Conservation (phyloP, 2,797 vertebrate species). For the Malacoraja senta region DNA sequence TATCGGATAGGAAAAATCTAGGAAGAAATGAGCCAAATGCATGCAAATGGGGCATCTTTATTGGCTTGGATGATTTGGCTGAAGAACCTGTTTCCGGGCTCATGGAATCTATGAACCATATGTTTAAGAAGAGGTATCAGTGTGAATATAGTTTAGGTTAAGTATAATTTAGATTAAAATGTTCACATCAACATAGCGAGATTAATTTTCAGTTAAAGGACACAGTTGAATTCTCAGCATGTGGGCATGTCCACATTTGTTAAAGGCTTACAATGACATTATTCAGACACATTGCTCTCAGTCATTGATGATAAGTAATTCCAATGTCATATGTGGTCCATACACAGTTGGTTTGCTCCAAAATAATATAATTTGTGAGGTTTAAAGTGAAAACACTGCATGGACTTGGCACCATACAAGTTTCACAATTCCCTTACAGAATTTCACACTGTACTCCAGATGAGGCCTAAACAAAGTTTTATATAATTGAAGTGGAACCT, state of each 20-base stretch:
- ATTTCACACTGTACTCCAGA: neutral
- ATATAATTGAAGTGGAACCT: too few species aligned
- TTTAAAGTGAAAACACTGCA: neutral
- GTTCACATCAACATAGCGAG: neutral
- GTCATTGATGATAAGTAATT: neutral
- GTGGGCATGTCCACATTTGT: too few species aligned
- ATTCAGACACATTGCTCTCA: neutral
- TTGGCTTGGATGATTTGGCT: too few species aligned
- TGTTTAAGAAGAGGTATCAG: neutral
- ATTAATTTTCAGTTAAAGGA: neutral
- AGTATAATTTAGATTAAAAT: neutral
- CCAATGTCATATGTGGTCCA: neutral
- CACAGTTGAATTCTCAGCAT: neutral
- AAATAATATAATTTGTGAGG: neutral
- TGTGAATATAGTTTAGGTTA: neutral
- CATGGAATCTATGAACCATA: neutral
- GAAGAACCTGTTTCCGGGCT: too few species aligned
- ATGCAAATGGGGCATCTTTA: too few species aligned
- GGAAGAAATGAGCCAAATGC: too few species aligned
- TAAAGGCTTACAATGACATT: too few species aligned
- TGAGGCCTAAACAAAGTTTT: too few species aligned
- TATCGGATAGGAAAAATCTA: too few species aligned
- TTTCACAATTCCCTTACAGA: neutral
- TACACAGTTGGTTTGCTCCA: neutral
- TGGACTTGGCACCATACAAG: neutral